Evolutionary conservation across 2,113 vertebrate species (phyloP).

Genomic region (Oncorhynchus masou): DNA sequence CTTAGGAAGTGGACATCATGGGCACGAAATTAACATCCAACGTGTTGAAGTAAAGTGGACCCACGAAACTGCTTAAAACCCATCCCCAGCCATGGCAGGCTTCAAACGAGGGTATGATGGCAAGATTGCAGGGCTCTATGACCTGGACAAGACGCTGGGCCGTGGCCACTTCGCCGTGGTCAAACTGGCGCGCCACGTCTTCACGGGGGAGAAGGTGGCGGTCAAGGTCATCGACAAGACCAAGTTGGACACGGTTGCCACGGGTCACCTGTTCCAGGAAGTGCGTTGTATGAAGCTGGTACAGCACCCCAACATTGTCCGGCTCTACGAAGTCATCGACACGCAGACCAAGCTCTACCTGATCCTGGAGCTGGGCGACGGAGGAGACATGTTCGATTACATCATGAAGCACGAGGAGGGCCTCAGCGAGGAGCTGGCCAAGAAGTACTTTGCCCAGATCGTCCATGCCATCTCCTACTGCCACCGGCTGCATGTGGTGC

Average conservation of each 20-base stretch:
- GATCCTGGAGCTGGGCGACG: slow-evolving; percentile 94
- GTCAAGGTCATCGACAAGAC: slow-evolving; percentile 99
- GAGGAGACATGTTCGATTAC: slow-evolving; percentile 98
- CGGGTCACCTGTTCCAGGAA: slow-evolving; percentile 96
- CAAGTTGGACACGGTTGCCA: slow-evolving; percentile 91
- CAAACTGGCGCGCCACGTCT: slow-evolving; percentile 95
- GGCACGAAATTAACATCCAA: slow-evolving; percentile 67
- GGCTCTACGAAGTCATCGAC: slow-evolving; percentile 96
- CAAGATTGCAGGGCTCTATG: slow-evolving; percentile 96
- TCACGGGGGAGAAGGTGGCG: slow-evolving; percentile 97
- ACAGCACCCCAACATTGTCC: slow-evolving; percentile 96
- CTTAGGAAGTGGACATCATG: slow-evolving; percentile 75
- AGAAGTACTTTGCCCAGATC: slow-evolving; percentile 97
- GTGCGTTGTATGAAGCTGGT: slow-evolving; percentile 98
- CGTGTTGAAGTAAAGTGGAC: slow-evolving; percentile 77
- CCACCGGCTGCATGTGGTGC: slow-evolving; percentile 95
- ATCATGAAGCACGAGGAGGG: slow-evolving; percentile 99
- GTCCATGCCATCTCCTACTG: slow-evolving; percentile 99
- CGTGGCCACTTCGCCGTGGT: slow-evolving; percentile 97
- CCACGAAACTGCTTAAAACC: slow-evolving; percentile 36
- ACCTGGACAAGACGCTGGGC: slow-evolving; percentile 96
- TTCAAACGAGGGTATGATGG: slow-evolving; percentile 97
- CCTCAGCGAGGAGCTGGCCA: slow-evolving; percentile 93
- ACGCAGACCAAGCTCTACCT: slow-evolving; percentile 98
- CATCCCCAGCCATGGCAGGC: slow-evolving; percentile 86